Evolutionary conservation across 2,797 vertebrate genomes (phyloP).

Genomic region (Amphiprion clarkii): DNA sequence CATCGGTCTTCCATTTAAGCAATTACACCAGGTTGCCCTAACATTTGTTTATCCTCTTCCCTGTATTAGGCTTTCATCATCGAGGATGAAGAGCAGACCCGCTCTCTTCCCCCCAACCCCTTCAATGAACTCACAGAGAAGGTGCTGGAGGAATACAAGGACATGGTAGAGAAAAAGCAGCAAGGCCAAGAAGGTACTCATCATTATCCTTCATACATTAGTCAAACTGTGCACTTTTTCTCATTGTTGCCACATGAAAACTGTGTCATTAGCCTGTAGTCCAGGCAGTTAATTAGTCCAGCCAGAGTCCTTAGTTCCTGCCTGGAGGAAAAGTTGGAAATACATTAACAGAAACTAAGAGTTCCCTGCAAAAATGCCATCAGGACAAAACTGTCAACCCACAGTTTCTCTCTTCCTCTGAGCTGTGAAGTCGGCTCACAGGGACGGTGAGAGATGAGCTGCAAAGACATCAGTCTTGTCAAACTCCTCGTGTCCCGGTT

Average conservation of each 20-base stretch:
- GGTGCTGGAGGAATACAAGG: conserved; percentile 92
- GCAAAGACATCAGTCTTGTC: conserved; percentile 51
- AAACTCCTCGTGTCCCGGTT: conserved; percentile 30
- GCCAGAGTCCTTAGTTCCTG: conserved; percentile 16
- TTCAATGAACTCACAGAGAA: conserved; percentile 92
- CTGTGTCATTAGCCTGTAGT: not conserved
- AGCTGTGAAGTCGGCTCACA: conserved; percentile 48
- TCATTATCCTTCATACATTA: not conserved
- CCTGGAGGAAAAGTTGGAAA: conserved; percentile 24
- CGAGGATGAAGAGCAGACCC: conserved; percentile 90
- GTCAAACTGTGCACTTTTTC: not conserved
- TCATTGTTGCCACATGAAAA: not conserved
- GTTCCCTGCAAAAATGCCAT: conserved; percentile 29
- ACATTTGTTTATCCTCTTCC: not conserved
- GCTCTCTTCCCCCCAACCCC: conserved; percentile 93
- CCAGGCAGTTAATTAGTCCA: conserved; percentile 30
- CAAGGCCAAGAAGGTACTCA: conserved; percentile 89
- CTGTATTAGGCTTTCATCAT: conserved; percentile 88
- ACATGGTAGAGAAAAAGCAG: conserved; percentile 88
- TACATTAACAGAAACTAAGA: conserved; percentile 26
- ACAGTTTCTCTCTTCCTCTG: conserved; percentile 27
- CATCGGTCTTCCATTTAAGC: too few species aligned
- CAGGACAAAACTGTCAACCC: conserved; percentile 31
- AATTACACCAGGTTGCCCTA: not conserved
- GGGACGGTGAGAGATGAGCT: conserved; percentile 45